These are phyloP conservation scores for Falco columbarius DNA, from an alignment of 2,797 vertebrate genomes.

Conservation along the genomic window DNA sequence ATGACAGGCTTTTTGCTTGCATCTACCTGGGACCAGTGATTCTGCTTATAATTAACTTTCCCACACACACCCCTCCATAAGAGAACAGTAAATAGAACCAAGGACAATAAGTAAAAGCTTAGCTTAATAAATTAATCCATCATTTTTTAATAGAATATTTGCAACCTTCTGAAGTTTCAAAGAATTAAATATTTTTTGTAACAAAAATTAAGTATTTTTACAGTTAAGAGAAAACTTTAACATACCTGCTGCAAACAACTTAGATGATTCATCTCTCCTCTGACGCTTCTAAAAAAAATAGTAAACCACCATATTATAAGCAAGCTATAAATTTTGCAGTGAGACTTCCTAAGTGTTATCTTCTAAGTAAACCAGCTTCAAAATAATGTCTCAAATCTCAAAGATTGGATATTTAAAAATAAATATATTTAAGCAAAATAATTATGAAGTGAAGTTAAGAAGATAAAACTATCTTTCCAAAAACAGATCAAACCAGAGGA, in stretches of 20 bases:
- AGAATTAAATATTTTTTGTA: not conserved
- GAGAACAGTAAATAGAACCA: not conserved
- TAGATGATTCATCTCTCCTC: slow-evolving; percentile 84
- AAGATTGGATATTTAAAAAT: not conserved
- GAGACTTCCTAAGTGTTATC: not conserved
- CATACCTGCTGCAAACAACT: slow-evolving; percentile 83
- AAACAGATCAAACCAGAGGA: not conserved
- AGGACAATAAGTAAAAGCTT: not conserved
- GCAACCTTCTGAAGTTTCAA: not conserved
- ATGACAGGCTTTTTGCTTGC: not conserved
- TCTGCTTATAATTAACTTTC: not conserved
- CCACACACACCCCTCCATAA: fast-evolving
- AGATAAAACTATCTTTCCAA: not conserved
- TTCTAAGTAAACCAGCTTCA: not conserved
- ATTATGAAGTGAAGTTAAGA: not conserved
- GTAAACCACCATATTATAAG: not conserved
- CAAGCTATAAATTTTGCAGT: slow-evolving; percentile 18
- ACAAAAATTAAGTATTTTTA: not conserved
- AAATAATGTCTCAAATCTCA: not conserved
- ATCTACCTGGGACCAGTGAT: not conserved
- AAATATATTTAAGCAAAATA: not conserved
- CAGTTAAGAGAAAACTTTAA: not conserved
- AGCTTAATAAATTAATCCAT: not conserved
- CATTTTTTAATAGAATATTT: not conserved
- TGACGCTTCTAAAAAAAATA: slow-evolving; percentile 85